These are phyloP conservation scores for Andrena camellia DNA, from an alignment of 2,888 invertebrate species.

Conservation along the genomic window DNA sequence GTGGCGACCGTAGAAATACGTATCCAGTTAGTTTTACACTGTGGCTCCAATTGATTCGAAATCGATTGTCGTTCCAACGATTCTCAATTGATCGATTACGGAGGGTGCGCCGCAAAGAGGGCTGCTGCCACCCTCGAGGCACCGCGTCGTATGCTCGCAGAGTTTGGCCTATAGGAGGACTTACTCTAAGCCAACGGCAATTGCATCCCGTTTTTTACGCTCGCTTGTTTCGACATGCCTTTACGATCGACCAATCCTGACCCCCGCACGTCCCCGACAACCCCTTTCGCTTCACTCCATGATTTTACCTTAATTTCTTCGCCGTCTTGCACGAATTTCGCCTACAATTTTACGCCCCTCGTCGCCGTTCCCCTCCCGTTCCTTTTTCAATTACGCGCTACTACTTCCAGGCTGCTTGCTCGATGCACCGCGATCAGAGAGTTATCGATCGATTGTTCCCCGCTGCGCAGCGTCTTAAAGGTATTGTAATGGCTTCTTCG, in stretches of 20 bases:
- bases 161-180: slow-evolving; percentile 72
- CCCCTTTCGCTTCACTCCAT: slow-evolving; percentile 38
- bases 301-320: slow-evolving; percentile 65
- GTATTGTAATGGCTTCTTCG: neutral
- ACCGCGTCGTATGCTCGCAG: slow-evolving; percentile 33
- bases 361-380: slow-evolving; percentile 24
- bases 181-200: slow-evolving; percentile 79
- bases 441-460: slow-evolving; percentile 18
- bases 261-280: slow-evolving; percentile 1
- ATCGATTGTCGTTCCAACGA: slow-evolving; percentile 84
- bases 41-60: slow-evolving; percentile 83
- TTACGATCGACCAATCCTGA: slow-evolving; percentile 67
- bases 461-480: slow-evolving; percentile 5
- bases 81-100: slow-evolving; percentile 84
- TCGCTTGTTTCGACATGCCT: slow-evolving; percentile 75
- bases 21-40: slow-evolving; percentile 84
- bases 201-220: slow-evolving; percentile 80
- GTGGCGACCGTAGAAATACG: slow-evolving; percentile 80
- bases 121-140: slow-evolving; percentile 48
- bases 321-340: slow-evolving; percentile 62
- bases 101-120: slow-evolving; percentile 69
- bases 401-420: slow-evolving; percentile 11
- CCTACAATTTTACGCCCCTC: slow-evolving; percentile 41
- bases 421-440: slow-evolving; percentile 19
- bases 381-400: slow-evolving; percentile 32